Percentiles rank a stretch among this genome's conserved stretches.
phyloP scores from a whole-genome alignment of 2,888 invertebrate species.

The Drosophila atroscutellata region DNA sequence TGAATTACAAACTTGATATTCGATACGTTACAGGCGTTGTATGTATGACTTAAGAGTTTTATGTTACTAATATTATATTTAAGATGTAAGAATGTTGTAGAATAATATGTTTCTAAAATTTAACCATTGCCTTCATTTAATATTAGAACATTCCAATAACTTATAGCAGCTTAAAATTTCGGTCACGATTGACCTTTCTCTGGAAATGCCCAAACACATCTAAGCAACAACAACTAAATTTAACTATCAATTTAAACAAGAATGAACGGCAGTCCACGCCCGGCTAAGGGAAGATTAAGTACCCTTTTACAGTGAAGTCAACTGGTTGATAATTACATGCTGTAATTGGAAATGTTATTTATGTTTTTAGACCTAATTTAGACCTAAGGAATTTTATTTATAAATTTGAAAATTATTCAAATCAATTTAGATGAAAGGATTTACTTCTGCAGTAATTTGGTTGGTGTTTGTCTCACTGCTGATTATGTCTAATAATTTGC shows the following conservation, averaged over 20 bases:
- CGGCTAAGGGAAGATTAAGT: not conserved
- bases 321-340: not conserved
- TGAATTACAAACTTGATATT: not conserved
- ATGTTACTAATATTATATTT: not conserved
- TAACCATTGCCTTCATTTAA: not conserved
- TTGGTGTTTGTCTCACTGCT: slow-evolving; percentile 18
- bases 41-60: not conserved
- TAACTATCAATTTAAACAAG: not conserved
- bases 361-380: not conserved
- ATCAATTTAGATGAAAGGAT: not conserved
- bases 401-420: not conserved
- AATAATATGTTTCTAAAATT: not conserved
- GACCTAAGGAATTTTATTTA: not conserved
- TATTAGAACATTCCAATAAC: not conserved
- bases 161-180: not conserved
- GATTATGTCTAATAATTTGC: slow-evolving; percentile 49
- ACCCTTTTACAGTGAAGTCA: not conserved
- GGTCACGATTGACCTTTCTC: not conserved
- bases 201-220: not conserved
- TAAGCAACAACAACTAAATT: not conserved
- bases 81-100: not conserved
- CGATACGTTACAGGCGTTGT: not conserved
- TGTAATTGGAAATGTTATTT: not conserved
- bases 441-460: slow-evolving; percentile 37
- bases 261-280: not conserved